Percentiles rank a stretch among this genome's conserved stretches.
Evolutionary conservation across 1,140 invertebrate species (phyloP).

Genomic region (Hyposmocoma kahamanoa): DNA sequence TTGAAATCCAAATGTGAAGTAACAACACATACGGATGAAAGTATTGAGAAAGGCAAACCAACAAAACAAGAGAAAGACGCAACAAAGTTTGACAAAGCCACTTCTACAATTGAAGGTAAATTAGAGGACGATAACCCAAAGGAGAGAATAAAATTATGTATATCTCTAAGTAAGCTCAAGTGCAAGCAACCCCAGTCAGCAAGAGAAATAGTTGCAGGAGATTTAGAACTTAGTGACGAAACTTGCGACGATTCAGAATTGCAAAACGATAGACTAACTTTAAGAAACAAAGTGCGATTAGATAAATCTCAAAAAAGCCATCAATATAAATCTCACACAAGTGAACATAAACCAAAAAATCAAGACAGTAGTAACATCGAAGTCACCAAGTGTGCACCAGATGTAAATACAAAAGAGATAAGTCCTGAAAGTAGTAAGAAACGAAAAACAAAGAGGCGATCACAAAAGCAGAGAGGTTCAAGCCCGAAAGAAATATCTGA

Average conservation of each 20-base stretch:
- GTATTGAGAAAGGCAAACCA: background rate
- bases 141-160: too few relatives aligned
- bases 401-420: background rate
- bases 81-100: too few relatives aligned
- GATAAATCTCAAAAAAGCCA: too few relatives aligned
- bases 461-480: too few relatives aligned
- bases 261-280: constrained; percentile 1
- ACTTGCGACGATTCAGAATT: constrained; percentile 35
- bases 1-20: background rate
- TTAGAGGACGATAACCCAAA: background rate
- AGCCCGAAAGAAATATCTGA: too few relatives aligned
- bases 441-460: too few relatives aligned
- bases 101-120: background rate
- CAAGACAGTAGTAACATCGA: background rate
- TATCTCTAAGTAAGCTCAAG: too few relatives aligned
- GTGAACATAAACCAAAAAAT: constrained; percentile 10
- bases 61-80: too few relatives aligned
- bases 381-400: background rate
- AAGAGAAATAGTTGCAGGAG: constrained; percentile 36
- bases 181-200: too few relatives aligned
- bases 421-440: background rate
- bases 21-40: background rate
- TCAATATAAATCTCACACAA: too few relatives aligned
- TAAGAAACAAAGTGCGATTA: too few relatives aligned
- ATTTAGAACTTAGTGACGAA: constrained; percentile 61